Evolutionary conservation across 2,113 vertebrate species (phyloP).

Genomic region (Rhinopomastus cyanomelas): DNA sequence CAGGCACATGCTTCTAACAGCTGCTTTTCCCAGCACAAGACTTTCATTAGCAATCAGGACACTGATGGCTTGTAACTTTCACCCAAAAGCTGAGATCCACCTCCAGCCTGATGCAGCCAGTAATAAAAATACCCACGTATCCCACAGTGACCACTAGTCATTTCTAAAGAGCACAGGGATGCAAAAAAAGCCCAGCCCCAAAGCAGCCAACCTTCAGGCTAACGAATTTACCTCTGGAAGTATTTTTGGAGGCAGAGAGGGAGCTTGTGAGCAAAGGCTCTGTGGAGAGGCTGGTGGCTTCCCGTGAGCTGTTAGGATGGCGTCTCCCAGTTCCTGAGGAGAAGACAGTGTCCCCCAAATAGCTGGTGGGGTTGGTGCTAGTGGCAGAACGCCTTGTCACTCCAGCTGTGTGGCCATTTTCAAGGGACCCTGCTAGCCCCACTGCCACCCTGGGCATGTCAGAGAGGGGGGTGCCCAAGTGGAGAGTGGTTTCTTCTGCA

Average conservation of each 20-base stretch:
- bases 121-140: neutral
- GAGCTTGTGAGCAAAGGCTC: neutral
- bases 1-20: rapidly evolving
- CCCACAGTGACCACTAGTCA: neutral
- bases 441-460: rapidly evolving
- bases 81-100: neutral
- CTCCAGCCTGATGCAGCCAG: neutral
- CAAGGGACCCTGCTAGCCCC: rapidly evolving
- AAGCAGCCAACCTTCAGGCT: neutral
- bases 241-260: neutral
- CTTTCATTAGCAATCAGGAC: neutral
- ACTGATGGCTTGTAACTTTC: neutral
- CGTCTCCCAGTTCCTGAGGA: neutral
- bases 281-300: rapidly evolving
- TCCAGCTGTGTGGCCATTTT: neutral
- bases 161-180: rapidly evolving
- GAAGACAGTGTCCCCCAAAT: neutral
- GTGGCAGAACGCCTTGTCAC: neutral
- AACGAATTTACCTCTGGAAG: neutral
- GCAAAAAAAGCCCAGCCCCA: neutral
- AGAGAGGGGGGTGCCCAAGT: rapidly evolving
- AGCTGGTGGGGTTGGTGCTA: neutral
- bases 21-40: neutral
- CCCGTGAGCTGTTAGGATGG: rapidly evolving
- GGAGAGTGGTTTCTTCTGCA: rapidly evolving